Conservation (phyloP, 2,113 vertebrate species). For the Cavia aperea region DNA sequence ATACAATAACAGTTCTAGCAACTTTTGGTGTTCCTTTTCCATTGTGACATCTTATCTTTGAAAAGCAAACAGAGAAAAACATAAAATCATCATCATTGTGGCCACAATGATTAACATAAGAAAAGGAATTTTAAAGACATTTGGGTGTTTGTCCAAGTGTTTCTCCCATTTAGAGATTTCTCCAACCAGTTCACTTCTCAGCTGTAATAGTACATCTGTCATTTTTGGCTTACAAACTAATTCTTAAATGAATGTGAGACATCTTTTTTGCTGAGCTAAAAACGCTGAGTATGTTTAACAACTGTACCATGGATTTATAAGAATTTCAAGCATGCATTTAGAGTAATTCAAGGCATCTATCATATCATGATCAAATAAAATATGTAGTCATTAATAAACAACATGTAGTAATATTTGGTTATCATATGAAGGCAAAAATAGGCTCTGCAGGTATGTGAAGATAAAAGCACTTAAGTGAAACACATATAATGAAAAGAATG, state of each 20-base stretch:
- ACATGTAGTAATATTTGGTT: constrained; percentile 49
- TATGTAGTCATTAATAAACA: constrained; percentile 72
- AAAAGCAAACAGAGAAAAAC: constrained; percentile 33
- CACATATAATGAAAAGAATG: constrained; percentile 55
- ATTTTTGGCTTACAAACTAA: constrained; percentile 83
- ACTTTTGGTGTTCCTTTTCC: background rate
- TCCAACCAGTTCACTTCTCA: constrained; percentile 79
- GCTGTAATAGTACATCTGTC: constrained; percentile 89
- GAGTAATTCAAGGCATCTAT: constrained; percentile 79
- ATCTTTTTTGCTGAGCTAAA: constrained; percentile 79
- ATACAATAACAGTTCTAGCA: background rate
- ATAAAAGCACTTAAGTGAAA: constrained; percentile 66
- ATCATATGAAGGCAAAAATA: constrained; percentile 53
- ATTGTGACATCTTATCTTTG: constrained; percentile 12
- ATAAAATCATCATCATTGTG: constrained; percentile 12
- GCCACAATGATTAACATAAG: constrained; percentile 35
- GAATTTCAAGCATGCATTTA: constrained; percentile 88
- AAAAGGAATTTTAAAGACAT: constrained; percentile 55
- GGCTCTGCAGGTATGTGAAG: constrained; percentile 41
- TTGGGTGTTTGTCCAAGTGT: constrained; percentile 68
- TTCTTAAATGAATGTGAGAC: constrained; percentile 81
- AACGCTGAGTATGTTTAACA: constrained; percentile 89
- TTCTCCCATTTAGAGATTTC: constrained; percentile 74
- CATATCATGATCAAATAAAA: constrained; percentile 76
- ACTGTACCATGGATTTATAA: constrained; percentile 87